phyloP scores from a whole-genome alignment of 2,888 invertebrate species.

The Oligia latruncula region DNA sequence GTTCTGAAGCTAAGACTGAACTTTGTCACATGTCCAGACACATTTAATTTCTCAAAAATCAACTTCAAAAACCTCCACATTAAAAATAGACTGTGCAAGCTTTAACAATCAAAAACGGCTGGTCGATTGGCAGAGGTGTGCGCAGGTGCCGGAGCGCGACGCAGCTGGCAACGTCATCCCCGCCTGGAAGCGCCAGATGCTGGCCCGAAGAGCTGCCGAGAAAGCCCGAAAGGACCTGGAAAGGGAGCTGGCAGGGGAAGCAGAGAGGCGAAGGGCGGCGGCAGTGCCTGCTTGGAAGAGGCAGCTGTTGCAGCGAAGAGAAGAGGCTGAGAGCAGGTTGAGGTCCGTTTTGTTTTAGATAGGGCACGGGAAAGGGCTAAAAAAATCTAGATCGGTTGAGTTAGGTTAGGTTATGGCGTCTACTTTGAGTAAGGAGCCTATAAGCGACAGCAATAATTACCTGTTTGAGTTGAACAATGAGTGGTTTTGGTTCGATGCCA shows the following conservation, averaged over 20 bases:
- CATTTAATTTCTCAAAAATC: background rate
- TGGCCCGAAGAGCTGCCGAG: conserved; percentile 98
- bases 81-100: conserved; percentile 62
- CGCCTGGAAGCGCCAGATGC: conserved; percentile 98
- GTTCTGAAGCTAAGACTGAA: conserved; percentile 21
- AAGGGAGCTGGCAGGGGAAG: conserved; percentile 95
- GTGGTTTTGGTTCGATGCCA: conserved; percentile 8
- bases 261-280: conserved; percentile 95
- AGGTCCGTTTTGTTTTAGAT: conserved; percentile 89
- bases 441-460: background rate
- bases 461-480: background rate
- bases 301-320: conserved; percentile 95
- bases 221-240: conserved; percentile 97
- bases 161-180: conserved; percentile 97
- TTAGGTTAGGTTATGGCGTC: background rate
- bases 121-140: conserved; percentile 87
- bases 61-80: conserved; percentile 45
- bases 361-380: conserved; percentile 10
- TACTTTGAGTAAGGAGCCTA: background rate
- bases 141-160: conserved; percentile 96
- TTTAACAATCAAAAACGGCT: conserved; percentile 72
- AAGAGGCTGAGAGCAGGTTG: conserved; percentile 93
- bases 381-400: too few relatives aligned
- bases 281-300: conserved; percentile 98
- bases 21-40: background rate